Evolutionary conservation across 2,888 invertebrate genomes (phyloP).

Genomic region (Archips xylosteana): DNA sequence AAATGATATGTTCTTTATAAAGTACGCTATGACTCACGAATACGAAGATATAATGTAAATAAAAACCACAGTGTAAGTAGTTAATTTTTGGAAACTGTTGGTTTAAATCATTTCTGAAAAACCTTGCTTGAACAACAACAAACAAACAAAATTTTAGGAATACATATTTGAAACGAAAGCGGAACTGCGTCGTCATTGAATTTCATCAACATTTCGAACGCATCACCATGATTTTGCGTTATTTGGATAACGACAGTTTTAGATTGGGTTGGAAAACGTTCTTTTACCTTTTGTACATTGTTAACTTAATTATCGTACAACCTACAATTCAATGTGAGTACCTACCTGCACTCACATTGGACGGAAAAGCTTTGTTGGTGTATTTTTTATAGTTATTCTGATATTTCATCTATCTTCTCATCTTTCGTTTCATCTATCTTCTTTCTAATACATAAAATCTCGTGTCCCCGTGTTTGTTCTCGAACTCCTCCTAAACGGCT

Average conservation of each 20-base stretch:
- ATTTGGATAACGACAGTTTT: conserved; percentile 39
- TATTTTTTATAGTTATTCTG: background rate
- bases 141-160: background rate
- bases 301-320: conserved; percentile 38
- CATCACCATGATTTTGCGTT: conserved; percentile 32
- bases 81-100: no score
- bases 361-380: background rate
- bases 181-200: conserved; percentile 38
- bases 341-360: background rate
- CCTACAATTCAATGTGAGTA: no score
- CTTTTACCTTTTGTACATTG: conserved; percentile 27
- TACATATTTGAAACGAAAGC: conserved; percentile 20
- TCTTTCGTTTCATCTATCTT: no score
- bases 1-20: no score
- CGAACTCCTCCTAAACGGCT: no score
- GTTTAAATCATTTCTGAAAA: background rate
- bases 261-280: conserved; percentile 37
- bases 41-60: no score
- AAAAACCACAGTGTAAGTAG: no score
- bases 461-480: no score
- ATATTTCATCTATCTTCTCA: background rate
- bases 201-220: conserved; percentile 33
- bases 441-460: no score
- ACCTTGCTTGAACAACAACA: background rate
- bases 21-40: no score